phyloP scores from a whole-genome alignment of 2,113 vertebrate genomes.

The Turnix velox region DNA sequence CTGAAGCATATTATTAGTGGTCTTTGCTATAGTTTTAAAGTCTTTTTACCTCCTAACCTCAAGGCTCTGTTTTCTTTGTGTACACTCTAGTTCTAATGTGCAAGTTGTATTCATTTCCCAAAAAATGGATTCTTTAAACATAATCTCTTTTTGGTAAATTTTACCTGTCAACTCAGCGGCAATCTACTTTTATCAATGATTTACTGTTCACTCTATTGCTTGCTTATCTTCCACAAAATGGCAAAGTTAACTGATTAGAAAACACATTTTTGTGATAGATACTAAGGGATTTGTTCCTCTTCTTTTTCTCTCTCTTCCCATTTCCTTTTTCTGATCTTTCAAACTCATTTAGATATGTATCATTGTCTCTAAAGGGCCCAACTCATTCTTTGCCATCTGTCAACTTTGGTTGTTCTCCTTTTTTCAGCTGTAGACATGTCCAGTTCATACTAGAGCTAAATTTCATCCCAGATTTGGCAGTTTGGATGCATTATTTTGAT shows the following conservation, averaged over 20 bases:
- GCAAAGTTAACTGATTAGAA: neutral
- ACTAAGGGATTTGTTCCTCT: neutral
- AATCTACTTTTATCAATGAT: neutral
- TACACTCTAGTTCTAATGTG: neutral
- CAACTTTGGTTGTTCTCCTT: neutral
- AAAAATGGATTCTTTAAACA: neutral
- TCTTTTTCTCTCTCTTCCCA: neutral
- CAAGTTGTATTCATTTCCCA: neutral
- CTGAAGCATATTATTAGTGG: neutral
- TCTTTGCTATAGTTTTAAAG: neutral
- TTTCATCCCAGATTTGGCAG: neutral
- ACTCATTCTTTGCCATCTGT: neutral
- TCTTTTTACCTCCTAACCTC: neutral
- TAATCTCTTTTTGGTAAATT: neutral
- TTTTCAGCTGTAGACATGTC: neutral
- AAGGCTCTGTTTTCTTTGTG: neutral
- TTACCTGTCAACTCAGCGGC: neutral
- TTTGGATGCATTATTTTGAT: neutral
- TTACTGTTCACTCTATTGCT: neutral
- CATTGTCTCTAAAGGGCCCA: neutral
- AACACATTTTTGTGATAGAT: neutral
- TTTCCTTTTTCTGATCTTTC: neutral
- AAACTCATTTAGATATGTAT: neutral
- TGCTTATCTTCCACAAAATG: neutral
- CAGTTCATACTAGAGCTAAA: neutral